Conservation (phyloP, 2,113 vertebrate species). For the Platysteira castanea region DNA sequence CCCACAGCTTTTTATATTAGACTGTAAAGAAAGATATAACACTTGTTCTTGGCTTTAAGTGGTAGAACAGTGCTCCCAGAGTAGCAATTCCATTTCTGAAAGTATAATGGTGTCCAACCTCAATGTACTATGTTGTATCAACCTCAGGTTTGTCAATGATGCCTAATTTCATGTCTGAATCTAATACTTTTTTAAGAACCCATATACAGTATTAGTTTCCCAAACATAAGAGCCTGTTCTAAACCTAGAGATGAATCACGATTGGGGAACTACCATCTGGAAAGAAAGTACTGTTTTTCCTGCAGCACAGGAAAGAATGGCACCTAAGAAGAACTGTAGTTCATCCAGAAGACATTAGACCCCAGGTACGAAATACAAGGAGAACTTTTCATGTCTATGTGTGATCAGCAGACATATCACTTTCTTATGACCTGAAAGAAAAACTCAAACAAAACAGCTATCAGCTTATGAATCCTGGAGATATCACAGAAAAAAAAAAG, state of each 20-base stretch:
- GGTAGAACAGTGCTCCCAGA: neutral
- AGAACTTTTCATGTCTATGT: neutral
- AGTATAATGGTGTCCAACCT: neutral
- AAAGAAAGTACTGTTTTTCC: neutral
- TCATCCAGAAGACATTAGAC: neutral
- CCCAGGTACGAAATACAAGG: neutral
- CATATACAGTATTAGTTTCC: neutral
- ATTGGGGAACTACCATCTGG: neutral
- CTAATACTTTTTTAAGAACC: neutral
- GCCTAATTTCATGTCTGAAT: neutral
- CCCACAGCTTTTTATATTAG: neutral
- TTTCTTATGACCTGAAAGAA: neutral
- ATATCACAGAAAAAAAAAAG: neutral
- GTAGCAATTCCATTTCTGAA: neutral
- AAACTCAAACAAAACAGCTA: neutral
- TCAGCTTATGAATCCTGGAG: neutral
- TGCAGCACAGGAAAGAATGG: neutral
- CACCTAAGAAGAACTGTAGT: neutral
- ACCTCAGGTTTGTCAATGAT: neutral
- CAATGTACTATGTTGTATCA: neutral
- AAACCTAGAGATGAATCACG: neutral
- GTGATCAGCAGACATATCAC: neutral
- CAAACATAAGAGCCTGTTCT: neutral
- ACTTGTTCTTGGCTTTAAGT: neutral
- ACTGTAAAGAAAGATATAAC: neutral